These are phyloP conservation scores for Falco rusticolus DNA, from an alignment of 2,797 vertebrate genomes.

Conservation along the genomic window DNA sequence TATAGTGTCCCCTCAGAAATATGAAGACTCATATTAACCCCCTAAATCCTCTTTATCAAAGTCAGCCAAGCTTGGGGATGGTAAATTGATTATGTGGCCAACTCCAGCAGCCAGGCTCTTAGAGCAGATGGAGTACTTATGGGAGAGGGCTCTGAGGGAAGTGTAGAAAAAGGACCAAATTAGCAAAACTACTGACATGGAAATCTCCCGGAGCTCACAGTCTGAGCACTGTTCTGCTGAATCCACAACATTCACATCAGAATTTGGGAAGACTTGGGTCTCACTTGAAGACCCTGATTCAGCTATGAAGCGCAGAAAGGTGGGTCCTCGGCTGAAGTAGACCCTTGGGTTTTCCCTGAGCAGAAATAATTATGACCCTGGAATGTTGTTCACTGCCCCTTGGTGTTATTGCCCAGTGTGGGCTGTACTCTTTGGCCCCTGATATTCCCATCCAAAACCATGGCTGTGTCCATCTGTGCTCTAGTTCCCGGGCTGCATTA, in stretches of 20 bases:
- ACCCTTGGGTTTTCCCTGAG: background rate
- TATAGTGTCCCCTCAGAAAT: slow-evolving; percentile 60
- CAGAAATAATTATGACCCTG: rapidly evolving
- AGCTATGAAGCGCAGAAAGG: background rate
- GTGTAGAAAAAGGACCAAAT: slow-evolving; percentile 14
- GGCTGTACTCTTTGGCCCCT: background rate
- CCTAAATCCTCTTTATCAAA: slow-evolving; percentile 66
- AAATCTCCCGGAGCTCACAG: background rate
- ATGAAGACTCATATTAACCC: slow-evolving; percentile 64
- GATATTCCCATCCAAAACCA: background rate
- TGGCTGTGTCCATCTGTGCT: background rate
- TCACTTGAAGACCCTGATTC: background rate
- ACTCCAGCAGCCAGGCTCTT: background rate
- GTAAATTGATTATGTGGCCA: slow-evolving; percentile 52
- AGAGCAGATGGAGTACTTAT: slow-evolving; percentile 35
- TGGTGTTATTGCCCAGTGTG: background rate
- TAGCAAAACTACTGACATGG: slow-evolving; percentile 7
- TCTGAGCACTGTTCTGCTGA: background rate
- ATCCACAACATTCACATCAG: background rate
- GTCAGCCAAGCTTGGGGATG: slow-evolving; percentile 45
- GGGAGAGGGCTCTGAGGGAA: slow-evolving; percentile 15
- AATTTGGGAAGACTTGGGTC: background rate
- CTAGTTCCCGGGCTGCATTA: background rate
- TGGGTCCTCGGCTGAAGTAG: background rate
- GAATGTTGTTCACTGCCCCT: background rate